Base-by-base conservation (phyloP, 2,113 vertebrate genomes). In the Cebidichthys violaceus region DNA sequence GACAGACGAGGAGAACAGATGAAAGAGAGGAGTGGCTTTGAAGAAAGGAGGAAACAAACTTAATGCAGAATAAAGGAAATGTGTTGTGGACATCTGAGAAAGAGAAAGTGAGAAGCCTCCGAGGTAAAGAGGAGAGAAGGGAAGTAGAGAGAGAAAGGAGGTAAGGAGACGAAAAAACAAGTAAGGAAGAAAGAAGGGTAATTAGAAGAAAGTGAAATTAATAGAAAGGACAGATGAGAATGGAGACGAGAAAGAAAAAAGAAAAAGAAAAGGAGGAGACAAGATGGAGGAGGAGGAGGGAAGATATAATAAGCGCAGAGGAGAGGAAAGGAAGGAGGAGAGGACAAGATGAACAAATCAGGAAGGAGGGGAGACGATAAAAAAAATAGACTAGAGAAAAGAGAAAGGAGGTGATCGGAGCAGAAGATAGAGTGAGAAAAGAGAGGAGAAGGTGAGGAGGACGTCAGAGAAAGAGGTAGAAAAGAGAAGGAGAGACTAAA, bases 301-400 rank as follows among this genome's bases (percentile, higher is more conserved):
- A 8, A 27, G 70, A 50, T 17, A 72, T 9, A 52, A 75, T 13
- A 31, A 22, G 22, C 27, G 20, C 39, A 18, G 69, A 47, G 10
- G n/a, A 43, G 31, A 43, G 14, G n/a, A 22, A 11, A 71, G 33
- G 2, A 67, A 2, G 27, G 50, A 37, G 11, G 29, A 14, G 37
- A 29, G 22, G 64, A 24, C 50, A 65, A 52, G 52, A 70, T 35
- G 45, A 86, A 76, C 76, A 79, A 84, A 61, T 35, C 3, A 41
- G 0, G 18, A 45, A 5, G 14, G 27, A 31, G 20, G 57, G 15
- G 20, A 20, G 10, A 1, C 55, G 22, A 24, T 20, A 60, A 35
- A 24, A 33, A 39, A 47, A 70, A 24, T 18, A 60, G 41, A 37
- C 27, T 33, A 43, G 67, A 11, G 22, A n/a, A 50, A 29, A 22